Conservation (phyloP, 2,888 invertebrate species). For the Parnassius mnemosyne region DNA sequence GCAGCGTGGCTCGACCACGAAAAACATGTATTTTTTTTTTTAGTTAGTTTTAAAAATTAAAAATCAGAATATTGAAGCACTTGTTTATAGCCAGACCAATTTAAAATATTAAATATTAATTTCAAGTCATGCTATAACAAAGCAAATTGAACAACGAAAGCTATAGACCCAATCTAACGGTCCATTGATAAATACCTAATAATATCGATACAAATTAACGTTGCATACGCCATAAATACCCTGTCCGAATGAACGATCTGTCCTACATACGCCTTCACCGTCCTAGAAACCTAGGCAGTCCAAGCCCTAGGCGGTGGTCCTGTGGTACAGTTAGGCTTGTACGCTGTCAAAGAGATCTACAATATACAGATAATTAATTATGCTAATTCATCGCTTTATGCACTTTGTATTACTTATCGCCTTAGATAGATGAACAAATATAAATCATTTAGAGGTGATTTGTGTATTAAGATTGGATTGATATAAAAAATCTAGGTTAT, state of each 20-base stretch:
- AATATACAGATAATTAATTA: conserved; percentile 19
- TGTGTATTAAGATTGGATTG: no score
- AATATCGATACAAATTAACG: conserved; percentile 22
- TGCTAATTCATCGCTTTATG: conserved; percentile 4
- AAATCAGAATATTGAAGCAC: no score
- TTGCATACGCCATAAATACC: conserved; percentile 22
- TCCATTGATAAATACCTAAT: conserved; percentile 19
- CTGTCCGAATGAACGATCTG: conserved; percentile 23
- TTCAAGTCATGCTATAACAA: background rate
- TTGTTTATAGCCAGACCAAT: no score
- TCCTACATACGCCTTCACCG: conserved; percentile 24
- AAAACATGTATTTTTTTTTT: no score
- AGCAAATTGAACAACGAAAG: conserved; percentile 5
- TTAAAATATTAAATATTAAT: background rate
- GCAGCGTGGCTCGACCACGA: no score
- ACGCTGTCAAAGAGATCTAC: conserved; percentile 14
- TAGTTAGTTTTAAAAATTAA: no score
- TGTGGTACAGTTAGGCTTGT: conserved; percentile 13
- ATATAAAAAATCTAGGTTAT: background rate
- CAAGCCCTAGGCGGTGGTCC: conserved; percentile 2
- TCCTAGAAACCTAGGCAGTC: conserved; percentile 12
- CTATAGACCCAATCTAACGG: conserved; percentile 18
- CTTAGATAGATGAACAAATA: background rate
- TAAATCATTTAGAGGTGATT: no score
- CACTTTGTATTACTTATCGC: background rate